Evolutionary conservation across 2,888 invertebrate species (phyloP).

Genomic region (Ariolimax columbianus): DNA sequence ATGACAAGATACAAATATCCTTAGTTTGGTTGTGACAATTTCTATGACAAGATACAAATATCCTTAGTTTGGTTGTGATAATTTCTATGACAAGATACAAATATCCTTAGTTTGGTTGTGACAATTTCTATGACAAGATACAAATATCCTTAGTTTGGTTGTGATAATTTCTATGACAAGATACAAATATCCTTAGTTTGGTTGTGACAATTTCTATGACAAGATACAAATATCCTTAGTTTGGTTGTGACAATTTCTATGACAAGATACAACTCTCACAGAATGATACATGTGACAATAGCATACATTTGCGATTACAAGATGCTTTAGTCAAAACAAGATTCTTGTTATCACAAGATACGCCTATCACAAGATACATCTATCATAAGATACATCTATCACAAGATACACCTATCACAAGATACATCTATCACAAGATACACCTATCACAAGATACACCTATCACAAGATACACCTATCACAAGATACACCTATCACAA

Average conservation of each 20-base stretch:
- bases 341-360: too few species aligned
- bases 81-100: neutral
- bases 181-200: neutral
- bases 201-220: neutral
- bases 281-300: neutral
- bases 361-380: too few species aligned
- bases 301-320: too few species aligned
- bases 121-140: neutral
- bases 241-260: neutral
- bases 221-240: neutral
- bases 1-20: neutral
- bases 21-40: too few species aligned
- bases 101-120: neutral
- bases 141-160: neutral
- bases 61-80: neutral
- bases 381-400: too few species aligned
- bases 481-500: too few species aligned
- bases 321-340: too few species aligned
- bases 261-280: neutral
- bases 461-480: too few species aligned
- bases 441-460: too few species aligned
- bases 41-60: neutral
- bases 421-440: too few species aligned
- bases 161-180: neutral
- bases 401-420: too few species aligned